Base-by-base conservation (phyloP, 2,888 invertebrate species). In the Apocheima hispidaria region DNA sequence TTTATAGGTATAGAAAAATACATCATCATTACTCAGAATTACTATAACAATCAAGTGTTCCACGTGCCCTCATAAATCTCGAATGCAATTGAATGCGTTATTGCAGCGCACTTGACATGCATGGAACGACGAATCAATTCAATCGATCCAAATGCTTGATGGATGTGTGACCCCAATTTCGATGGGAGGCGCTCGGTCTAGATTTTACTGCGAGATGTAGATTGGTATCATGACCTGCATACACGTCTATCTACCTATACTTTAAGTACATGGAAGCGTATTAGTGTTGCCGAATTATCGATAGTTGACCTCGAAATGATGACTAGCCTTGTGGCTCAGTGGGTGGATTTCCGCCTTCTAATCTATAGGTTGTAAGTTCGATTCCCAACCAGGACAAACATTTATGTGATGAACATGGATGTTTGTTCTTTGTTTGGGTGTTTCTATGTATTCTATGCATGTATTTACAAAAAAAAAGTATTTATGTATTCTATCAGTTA, bases 61-160 rank as follows among this genome's bases (percentile, higher is more conserved):
- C 65, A 68, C 63, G 65, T 68, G 61, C 33, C 26, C 48, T 48
- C 18, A 48, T 58, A 57, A 63, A 65, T 61, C 50, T 63, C 41
- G 59, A 52, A 44, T 51, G 59, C 59, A 44, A 60, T 60, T 48
- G 57, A 57, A 53, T 58, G 57, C 53, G 36, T 51, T 60, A 54
- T 58, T 49, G 56, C 28, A 56, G 30, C 40, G 56, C 66, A 66
- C 65, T 69, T 63, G 69, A 66, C 61, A 65, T 69, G 63, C 61
- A 69, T 65, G 49, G 48, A 69, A 60, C 60, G 33, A 55, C 51
- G 51, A 69, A 63, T 60, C 61, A 41, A 51, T 65, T 46, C 43
- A 44, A 44, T 44, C n/a, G 43, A 44, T 44, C 40, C 56, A 51
- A 58, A 56, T 58, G 48, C 46, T 60, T 59, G 59, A 67, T 70